Evolutionary conservation across 2,113 vertebrate genomes (phyloP), one percentile per base, ranked within the genome.

Genomic region (Pleuronectes platessa): DNA sequence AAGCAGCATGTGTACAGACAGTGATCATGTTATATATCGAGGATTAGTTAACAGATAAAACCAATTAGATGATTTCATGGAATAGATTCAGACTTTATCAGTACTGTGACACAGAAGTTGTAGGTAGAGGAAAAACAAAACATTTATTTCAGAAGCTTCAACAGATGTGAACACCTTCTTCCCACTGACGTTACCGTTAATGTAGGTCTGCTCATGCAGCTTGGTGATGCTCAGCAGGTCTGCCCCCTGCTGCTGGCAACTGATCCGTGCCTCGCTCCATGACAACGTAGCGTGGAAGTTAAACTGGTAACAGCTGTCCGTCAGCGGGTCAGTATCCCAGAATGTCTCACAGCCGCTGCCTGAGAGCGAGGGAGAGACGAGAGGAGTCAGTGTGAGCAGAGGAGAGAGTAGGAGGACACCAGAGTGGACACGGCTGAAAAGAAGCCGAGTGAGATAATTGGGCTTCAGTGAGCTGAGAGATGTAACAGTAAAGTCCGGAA

Each of bases 291-390:
- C 96, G 93, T 98, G 97, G 92, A 98, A 97, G 92, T 99, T 99
- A 89, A 99, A 98, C 94, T 99, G 97, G 94, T 99, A 99, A 91
- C 98, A 99, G 93, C 96, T 99, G 89, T 96, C 94, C 1, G 96
- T 98, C 90, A 99, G 90, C 2, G 96, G 95, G 90, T 98, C 96
- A 31, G 94, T 97, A 84, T 99, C 97, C 98, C 98, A 99, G 77
- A 99, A 99, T 0, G 97, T 97, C 94, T 99, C 97, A 1, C 98
- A 99, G 89, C 95, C 94, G 0, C 64, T 63, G 83, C 84, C 95
- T 95, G 83, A 15, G 35, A 18, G 1, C 4, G 6, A 27, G 20
- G 12, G 11, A 12, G 4, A 3, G 10, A 14, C 12, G 6, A 14
- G 21, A 56, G 21, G 49, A 17, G 20, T 14, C 51, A n/a, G 45